Evolutionary conservation across 2,797 vertebrate species (phyloP), one percentile per base, ranked within the genome.

Genomic region (Coregonus suidteri): DNA sequence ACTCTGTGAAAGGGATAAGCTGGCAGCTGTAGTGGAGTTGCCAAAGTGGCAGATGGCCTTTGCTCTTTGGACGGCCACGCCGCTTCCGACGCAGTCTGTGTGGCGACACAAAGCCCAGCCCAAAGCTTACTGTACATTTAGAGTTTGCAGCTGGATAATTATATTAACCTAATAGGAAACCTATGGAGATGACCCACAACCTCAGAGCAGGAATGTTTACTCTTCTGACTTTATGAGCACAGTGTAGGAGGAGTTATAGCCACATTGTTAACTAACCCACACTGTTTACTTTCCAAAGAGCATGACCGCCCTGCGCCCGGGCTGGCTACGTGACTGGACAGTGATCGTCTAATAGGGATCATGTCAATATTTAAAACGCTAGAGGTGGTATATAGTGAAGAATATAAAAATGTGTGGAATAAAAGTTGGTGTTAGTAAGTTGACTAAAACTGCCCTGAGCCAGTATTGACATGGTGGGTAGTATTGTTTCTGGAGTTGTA

Each of bases 331-430:
- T 82, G 85, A 81, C 82, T 83, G 86, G 84, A 85, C 86, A 75
- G 87, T 80, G 75, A 81, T 81, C 75, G 82, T 84, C 30, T 53
- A 14, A 6, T 30, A 25, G 20, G 41, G 18, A 82, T 47, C 77
- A 82, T 82, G 79, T 89, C 88, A 31, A 89, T 91, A 88, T 89
- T 82, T 88, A 54, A 83, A 84, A 88, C 83, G 82, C 79, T 75
- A 78, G 81, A 91, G 85, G 89, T 91, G 83, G 82, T 84, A 73
- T 73, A 79, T 66, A 64, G 78, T 79, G 86, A 65, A 77, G 79
- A 82, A 81, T 86, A 91, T 93, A 89, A 85, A 80, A 77, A 76
- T 13, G 85, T 71, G 77, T 77, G 83, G 84, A 87, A 81, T 84
- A 85, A 82, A 87, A 11, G 68, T n/a, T 77, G 78, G 88, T 84